phyloP scores from a whole-genome alignment of 2,888 invertebrate genomes.

The Noctua comes region DNA sequence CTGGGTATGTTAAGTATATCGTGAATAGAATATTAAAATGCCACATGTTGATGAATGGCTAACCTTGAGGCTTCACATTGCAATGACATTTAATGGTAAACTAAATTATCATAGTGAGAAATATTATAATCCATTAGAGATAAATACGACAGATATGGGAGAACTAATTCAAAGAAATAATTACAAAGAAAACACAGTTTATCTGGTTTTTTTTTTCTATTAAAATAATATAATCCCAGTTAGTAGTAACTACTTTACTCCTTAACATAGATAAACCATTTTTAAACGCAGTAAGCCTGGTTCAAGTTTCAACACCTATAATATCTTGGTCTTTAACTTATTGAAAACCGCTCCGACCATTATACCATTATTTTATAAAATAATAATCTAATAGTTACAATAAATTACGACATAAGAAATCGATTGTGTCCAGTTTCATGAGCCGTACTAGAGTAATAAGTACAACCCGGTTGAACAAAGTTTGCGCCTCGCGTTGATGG shows the following conservation, averaged over 20 bases:
- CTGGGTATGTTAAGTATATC: conserved; percentile 46
- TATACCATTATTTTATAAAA: conserved; percentile 34
- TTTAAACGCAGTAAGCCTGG: neutral
- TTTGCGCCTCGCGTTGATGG: neutral
- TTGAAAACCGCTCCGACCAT: neutral
- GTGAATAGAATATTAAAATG: conserved; percentile 65
- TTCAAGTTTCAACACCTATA: neutral
- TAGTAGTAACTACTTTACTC: neutral
- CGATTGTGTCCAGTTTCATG: conserved; percentile 64
- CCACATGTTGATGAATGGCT: conserved; percentile 58
- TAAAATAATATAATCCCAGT: neutral
- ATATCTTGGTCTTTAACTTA: neutral
- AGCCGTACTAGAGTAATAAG: conserved; percentile 39
- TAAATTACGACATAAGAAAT: conserved; percentile 65
- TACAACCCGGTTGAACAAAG: neutral
- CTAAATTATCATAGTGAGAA: conserved; percentile 44
- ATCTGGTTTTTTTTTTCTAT: neutral
- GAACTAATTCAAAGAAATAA: neutral
- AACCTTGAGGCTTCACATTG: conserved; percentile 66
- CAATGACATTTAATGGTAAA: conserved; percentile 58
- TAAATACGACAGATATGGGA: conserved; percentile 2
- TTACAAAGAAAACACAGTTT: neutral
- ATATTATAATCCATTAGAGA: conserved; percentile 35
- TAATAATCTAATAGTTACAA: conserved; percentile 42
- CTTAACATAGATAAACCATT: neutral